Evolutionary conservation across 2,113 vertebrate species (phyloP), one percentile per base, ranked within the genome.

Genomic region (Dicaeum eximium): DNA sequence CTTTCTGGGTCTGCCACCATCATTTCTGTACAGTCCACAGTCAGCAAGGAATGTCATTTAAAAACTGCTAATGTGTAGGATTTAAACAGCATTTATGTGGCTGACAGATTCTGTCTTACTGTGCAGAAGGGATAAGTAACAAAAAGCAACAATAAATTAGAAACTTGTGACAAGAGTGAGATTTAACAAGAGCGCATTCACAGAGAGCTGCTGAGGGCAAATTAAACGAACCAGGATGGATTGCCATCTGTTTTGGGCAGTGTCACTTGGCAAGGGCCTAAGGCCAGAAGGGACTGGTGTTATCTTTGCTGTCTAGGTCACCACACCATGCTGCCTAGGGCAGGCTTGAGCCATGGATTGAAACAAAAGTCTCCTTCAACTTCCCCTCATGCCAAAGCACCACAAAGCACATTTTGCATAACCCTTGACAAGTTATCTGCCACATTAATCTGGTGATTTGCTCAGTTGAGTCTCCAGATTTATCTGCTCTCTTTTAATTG

Each of bases 181-280:
- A 83, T 80, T 83, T 93, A 93, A 95, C 1, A 15, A 77, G 92
- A 66, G 47, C 12, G 25, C 85, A 44, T 66, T 90, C 86, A 22
- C 66, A 35, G 37, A 65, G 75, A 93, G 74, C 86, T 92, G 93
- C 93, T 23, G 64, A 88, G 90, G 86, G 94, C 90, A 94, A 83
- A 80, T 53, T 7, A 77, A 92, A 90, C 0, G 2, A 95, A 83
- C 16, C 86, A 56, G 80, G 89, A 91, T 78, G 77, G 80, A 48
- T 64, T 60, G 54, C 94, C 96, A 96, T 93, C 96, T 96, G 94
- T n/a, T 96, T 95, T 62, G 88, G 92, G 82, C 86, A 91, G 42
- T 51, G 69, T 48, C 40, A n/a, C 75, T 94, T 94, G 96, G 88
- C 92, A 95, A 86, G 53, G 72, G 40, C 47, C 56, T 80, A 22